These are phyloP conservation scores for Aporrectodea caliginosa DNA, from an alignment of 1,140 invertebrate species.

Conservation along the genomic window DNA sequence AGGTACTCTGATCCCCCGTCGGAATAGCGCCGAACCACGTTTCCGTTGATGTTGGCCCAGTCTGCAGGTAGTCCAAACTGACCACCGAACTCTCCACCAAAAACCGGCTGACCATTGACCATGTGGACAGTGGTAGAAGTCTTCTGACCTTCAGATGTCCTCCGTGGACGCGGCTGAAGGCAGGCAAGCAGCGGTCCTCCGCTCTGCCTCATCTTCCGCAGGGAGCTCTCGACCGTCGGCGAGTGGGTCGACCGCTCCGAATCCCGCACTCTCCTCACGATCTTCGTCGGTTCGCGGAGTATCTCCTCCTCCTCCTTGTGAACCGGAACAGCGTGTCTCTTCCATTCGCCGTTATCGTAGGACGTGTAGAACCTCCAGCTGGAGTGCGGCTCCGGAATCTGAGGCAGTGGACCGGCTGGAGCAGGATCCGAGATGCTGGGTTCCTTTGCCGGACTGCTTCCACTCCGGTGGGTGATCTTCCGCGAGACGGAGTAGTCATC, in stretches of 20 bases:
- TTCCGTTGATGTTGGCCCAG: not conserved
- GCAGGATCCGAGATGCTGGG: conserved; percentile 12
- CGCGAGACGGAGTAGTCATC: not conserved
- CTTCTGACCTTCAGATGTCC: not conserved
- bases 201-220: conserved; percentile 1
- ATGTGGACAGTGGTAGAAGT: not conserved
- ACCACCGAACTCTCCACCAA: not conserved
- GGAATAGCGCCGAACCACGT: not conserved
- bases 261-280: not conserved
- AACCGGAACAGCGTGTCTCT: conserved; percentile 17
- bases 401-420: not conserved
- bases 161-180: not conserved
- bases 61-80: not conserved
- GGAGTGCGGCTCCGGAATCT: conserved; percentile 15
- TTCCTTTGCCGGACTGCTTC: not conserved
- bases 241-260: not conserved
- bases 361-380: conserved; percentile 25
- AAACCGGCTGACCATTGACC: not conserved
- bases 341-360: conserved; percentile 22
- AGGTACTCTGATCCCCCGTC: not conserved
- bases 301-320: conserved; percentile 1
- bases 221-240: not conserved
- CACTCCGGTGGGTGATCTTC: not conserved
- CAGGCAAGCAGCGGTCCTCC: not conserved
- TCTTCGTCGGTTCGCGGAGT: not conserved